Percentiles rank a stretch among this genome's conserved stretches.
Conservation (phyloP, 2,888 invertebrate genomes). For the Drosophila pegasa region DNA sequence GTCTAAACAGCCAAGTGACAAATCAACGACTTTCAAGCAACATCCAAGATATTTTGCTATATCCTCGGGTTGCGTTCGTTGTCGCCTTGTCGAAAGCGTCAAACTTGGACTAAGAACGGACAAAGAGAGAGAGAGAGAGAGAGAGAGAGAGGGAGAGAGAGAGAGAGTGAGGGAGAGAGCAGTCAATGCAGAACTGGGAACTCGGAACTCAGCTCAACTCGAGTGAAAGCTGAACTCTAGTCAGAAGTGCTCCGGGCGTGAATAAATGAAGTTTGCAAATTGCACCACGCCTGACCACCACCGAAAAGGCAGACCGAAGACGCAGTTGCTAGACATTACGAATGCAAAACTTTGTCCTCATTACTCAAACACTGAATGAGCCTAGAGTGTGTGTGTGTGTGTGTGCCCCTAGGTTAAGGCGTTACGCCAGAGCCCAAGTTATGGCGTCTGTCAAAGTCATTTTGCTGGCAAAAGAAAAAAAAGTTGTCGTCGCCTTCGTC, state of each 20-base stretch:
- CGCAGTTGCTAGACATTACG: slow-evolving; percentile 62
- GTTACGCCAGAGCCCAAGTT: slow-evolving; percentile 74
- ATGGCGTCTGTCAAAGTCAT: slow-evolving; percentile 80
- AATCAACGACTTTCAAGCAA: slow-evolving; percentile 44
- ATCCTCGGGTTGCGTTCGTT: slow-evolving; percentile 17
- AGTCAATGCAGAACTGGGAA: not conserved
- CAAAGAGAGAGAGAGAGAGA: no score
- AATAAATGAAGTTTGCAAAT: slow-evolving; percentile 81
- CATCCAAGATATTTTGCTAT: slow-evolving; percentile 7
- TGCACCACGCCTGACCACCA: slow-evolving; percentile 80
- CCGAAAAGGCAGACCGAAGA: slow-evolving; percentile 56
- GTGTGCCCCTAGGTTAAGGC: slow-evolving; percentile 73
- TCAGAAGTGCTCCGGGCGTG: slow-evolving; percentile 74
- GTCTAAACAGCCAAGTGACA: slow-evolving; percentile 68
- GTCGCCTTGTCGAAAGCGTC: slow-evolving; percentile 75
- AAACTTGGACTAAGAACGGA: slow-evolving; percentile 61
- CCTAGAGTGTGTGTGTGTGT: slow-evolving; percentile 15
- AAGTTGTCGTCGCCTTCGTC: slow-evolving; percentile 64
- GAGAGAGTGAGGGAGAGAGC: no score
- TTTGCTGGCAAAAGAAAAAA: slow-evolving; percentile 54
- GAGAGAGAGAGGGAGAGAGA: no score
- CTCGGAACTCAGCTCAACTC: slow-evolving; percentile 1
- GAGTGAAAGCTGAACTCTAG: slow-evolving; percentile 46
- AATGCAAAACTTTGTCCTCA: slow-evolving; percentile 81
- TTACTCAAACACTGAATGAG: slow-evolving; percentile 59